A percentile compares a stretch with the other conserved stretches of the same genome.
phyloP scores from a whole-genome alignment of 2,113 vertebrate genomes.

The Phycodurus eques region DNA sequence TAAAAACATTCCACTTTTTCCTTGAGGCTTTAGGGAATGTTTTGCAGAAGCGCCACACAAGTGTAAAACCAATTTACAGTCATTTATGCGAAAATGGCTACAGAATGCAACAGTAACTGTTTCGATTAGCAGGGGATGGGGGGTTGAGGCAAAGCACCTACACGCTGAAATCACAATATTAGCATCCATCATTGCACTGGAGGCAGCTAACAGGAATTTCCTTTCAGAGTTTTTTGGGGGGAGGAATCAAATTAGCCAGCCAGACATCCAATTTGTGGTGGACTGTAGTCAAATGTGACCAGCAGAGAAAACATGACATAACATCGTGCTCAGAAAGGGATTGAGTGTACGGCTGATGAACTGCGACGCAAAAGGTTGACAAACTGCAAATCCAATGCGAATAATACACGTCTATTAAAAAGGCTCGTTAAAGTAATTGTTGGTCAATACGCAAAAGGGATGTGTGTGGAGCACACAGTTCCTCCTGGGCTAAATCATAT shows the following conservation, averaged over 20 bases:
- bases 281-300: slow-evolving; percentile 75
- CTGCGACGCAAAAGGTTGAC: slow-evolving; percentile 36
- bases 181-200: slow-evolving; percentile 73
- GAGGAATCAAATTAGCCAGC: slow-evolving; percentile 77
- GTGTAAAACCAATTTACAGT: slow-evolving; percentile 58
- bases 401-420: slow-evolving; percentile 53
- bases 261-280: slow-evolving; percentile 80
- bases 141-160: slow-evolving; percentile 66
- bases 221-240: slow-evolving; percentile 67
- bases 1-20: background rate
- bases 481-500: slow-evolving; percentile 80
- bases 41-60: background rate
- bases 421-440: slow-evolving; percentile 57
- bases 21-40: background rate
- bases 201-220: slow-evolving; percentile 72
- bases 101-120: slow-evolving; percentile 76
- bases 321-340: slow-evolving; percentile 15
- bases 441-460: slow-evolving; percentile 60
- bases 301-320: slow-evolving; percentile 53
- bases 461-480: slow-evolving; percentile 74
- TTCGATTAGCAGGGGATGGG: slow-evolving; percentile 76
- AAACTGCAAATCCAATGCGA: slow-evolving; percentile 25
- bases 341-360: slow-evolving; percentile 8
- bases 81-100: slow-evolving; percentile 79
- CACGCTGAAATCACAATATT: slow-evolving; percentile 74